These are phyloP conservation scores for Belonocnema kinseyi DNA, from an alignment of 1,140 invertebrate species.

Conservation along the genomic window DNA sequence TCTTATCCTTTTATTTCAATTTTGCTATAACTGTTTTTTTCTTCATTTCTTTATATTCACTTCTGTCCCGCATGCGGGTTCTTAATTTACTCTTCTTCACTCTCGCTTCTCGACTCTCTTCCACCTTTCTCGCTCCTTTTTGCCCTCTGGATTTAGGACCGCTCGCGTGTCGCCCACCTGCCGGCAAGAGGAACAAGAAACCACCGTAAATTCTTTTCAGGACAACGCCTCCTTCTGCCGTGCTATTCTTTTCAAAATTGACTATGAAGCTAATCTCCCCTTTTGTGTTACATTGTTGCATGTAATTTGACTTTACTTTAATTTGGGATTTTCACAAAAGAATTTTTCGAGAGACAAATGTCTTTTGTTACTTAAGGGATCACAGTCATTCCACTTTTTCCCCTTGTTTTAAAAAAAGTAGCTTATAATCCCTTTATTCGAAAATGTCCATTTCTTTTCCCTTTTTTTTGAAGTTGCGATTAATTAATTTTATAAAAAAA, in stretches of 20 bases:
- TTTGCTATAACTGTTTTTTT: slow-evolving; percentile 9
- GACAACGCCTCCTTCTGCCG: slow-evolving; percentile 11
- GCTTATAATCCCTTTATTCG: no score
- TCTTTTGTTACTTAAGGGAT: no score
- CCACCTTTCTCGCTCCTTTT: slow-evolving; percentile 40
- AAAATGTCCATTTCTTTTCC: no score
- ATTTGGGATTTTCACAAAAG: no score
- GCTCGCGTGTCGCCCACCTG: slow-evolving; percentile 54
- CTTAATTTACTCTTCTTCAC: slow-evolving; percentile 38
- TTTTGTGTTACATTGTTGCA: not conserved
- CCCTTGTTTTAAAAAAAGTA: no score
- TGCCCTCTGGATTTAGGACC: slow-evolving; percentile 49
- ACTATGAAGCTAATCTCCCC: not conserved
- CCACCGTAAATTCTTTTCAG: slow-evolving; percentile 27
- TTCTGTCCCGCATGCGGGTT: slow-evolving; percentile 10
- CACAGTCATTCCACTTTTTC: no score
- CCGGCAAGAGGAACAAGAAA: slow-evolving; percentile 36
- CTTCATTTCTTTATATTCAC: slow-evolving; percentile 1
- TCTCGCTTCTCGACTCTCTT: slow-evolving; percentile 34
- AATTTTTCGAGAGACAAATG: no score
- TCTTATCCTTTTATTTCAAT: not conserved
- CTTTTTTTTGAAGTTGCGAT: no score
- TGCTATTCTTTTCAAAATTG: slow-evolving; percentile 11
- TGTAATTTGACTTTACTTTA: not conserved
- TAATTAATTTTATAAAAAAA: no score